Conservation (phyloP, 2,888 invertebrate species). For the Mesopsocus fuscifrons region DNA sequence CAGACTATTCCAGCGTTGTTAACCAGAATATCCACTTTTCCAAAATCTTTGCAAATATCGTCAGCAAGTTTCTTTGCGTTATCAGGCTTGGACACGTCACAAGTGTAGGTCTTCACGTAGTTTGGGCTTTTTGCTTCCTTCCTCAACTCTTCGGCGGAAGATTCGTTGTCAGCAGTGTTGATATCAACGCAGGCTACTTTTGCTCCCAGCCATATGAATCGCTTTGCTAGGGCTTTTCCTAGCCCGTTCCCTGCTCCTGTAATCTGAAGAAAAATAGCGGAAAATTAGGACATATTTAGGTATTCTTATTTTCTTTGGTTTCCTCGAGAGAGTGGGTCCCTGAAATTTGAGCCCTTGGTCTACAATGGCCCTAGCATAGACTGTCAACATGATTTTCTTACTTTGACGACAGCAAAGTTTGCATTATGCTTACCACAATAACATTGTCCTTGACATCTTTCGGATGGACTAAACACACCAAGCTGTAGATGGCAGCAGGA, state of each 20-base stretch:
- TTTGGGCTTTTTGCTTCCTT: background rate
- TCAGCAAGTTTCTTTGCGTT: background rate
- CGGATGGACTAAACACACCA: too few relatives aligned
- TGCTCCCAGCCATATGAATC: background rate
- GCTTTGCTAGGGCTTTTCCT: background rate
- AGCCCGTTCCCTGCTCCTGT: background rate
- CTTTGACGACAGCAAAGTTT: too few relatives aligned
- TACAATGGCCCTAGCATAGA: too few relatives aligned
- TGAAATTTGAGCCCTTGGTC: too few relatives aligned
- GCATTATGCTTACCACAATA: too few relatives aligned
- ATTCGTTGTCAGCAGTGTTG: background rate
- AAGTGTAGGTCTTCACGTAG: background rate
- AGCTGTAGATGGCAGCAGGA: too few relatives aligned
- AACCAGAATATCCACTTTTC: background rate
- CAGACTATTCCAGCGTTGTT: background rate
- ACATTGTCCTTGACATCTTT: too few relatives aligned
- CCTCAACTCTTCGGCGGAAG: background rate
- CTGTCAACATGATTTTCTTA: too few relatives aligned
- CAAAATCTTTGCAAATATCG: background rate
- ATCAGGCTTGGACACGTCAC: background rate
- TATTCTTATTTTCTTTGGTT: too few relatives aligned
- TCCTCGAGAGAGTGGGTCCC: too few relatives aligned
- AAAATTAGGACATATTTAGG: too few relatives aligned
- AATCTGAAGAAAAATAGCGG: background rate
- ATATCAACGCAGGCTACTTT: slow-evolving; percentile 2